Evolutionary conservation across 2,797 vertebrate genomes (phyloP).

Genomic region (Chaenodraco wilsoni): DNA sequence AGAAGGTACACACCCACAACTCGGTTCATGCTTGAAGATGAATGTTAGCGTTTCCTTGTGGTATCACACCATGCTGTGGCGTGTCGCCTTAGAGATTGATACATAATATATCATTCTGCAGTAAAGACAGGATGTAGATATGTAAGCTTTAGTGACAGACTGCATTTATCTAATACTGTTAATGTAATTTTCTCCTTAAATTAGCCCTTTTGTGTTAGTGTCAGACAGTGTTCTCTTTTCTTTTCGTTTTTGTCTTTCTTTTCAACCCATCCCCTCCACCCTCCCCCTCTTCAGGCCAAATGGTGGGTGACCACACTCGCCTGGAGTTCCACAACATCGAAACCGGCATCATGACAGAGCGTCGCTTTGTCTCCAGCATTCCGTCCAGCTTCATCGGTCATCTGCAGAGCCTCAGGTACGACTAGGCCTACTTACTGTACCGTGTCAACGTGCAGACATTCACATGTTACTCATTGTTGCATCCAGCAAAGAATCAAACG

Average conservation of each 20-base stretch:
- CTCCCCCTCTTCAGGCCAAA: slow-evolving; percentile 89
- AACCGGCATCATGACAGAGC: slow-evolving; percentile 98
- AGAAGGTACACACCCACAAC: slow-evolving; percentile 89
- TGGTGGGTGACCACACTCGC: slow-evolving; percentile 98
- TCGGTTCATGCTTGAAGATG: slow-evolving; percentile 58
- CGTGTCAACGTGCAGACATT: neutral
- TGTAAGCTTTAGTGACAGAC: slow-evolving; percentile 42
- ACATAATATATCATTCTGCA: slow-evolving; percentile 23
- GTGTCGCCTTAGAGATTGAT: slow-evolving; percentile 30
- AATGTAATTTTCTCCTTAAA: slow-evolving; percentile 77
- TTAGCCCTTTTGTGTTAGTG: slow-evolving; percentile 82
- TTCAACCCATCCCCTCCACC: slow-evolving; percentile 81
- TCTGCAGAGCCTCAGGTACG: slow-evolving; percentile 96
- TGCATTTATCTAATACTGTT: slow-evolving; percentile 69
- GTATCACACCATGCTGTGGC: slow-evolving; percentile 29
- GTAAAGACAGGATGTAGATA: slow-evolving; percentile 31
- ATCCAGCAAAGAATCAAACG: neutral
- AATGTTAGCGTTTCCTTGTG: slow-evolving; percentile 51
- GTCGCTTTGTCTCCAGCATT: slow-evolving; percentile 93
- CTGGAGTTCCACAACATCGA: slow-evolving; percentile 99
- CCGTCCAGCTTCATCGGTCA: slow-evolving; percentile 99
- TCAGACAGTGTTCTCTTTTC: slow-evolving; percentile 82
- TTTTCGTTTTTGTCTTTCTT: slow-evolving; percentile 81
- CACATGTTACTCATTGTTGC: neutral
- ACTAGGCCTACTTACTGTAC: neutral